Conservation (phyloP, 2,797 vertebrate species). For the Rhinogobio ventralis region DNA sequence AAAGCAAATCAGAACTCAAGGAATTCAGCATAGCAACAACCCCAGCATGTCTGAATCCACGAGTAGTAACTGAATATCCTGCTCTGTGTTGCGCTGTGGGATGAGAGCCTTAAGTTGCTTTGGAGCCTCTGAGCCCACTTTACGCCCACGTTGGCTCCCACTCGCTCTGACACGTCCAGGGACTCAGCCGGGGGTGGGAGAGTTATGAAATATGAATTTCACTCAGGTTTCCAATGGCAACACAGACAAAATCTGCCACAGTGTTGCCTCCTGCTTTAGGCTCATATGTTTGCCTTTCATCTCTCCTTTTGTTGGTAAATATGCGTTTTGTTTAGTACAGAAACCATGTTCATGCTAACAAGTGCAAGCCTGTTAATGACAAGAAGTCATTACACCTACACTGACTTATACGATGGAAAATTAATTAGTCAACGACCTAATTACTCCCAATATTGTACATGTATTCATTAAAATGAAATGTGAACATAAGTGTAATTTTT, state of each 20-base stretch:
- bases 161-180: constrained; percentile 60
- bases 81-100: constrained; percentile 53
- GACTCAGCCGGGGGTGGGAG: constrained; percentile 61
- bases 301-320: constrained; percentile 30
- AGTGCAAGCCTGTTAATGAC: constrained; percentile 4
- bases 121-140: constrained; percentile 59
- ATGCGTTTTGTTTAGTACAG: background rate
- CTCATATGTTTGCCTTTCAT: constrained; percentile 36
- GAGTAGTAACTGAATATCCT: constrained; percentile 29
- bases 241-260: constrained; percentile 45
- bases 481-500: constrained; percentile 6
- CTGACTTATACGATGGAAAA: constrained; percentile 31
- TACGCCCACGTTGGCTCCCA: constrained; percentile 61
- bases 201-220: constrained; percentile 66
- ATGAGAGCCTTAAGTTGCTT: constrained; percentile 57
- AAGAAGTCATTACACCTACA: constrained; percentile 49
- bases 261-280: constrained; percentile 29
- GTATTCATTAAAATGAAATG: background rate
- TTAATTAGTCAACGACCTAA: constrained; percentile 31
- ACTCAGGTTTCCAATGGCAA: constrained; percentile 67
- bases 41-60: constrained; percentile 28
- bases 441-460: background rate
- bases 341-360: constrained; percentile 34
- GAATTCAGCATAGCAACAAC: constrained; percentile 35
- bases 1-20: constrained; percentile 33